A percentile compares a stretch with the other conserved stretches of the same genome.
These are phyloP conservation scores for Eulithis testata DNA, from an alignment of 2,888 invertebrate species.

Conservation along the genomic window DNA sequence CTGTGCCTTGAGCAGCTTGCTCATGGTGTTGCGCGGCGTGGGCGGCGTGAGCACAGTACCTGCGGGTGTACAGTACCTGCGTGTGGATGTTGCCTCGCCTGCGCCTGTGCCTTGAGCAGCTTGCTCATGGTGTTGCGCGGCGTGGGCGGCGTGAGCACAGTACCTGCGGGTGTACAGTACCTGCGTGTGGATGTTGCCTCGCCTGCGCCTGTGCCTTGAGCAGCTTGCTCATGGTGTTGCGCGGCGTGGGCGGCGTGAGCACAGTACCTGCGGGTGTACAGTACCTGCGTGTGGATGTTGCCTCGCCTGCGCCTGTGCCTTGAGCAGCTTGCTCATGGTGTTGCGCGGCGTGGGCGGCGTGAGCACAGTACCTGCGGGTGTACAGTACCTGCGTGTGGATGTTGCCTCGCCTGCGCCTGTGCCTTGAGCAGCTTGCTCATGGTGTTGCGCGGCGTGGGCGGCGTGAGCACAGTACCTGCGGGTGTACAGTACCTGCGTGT, in stretches of 20 bases:
- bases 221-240: slow-evolving; percentile 82
- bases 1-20: slow-evolving; percentile 80
- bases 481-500: slow-evolving; percentile 13
- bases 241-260: slow-evolving; percentile 76
- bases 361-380: too few relatives aligned
- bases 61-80: slow-evolving; percentile 6
- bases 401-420: slow-evolving; percentile 62
- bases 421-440: slow-evolving; percentile 82
- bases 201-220: slow-evolving; percentile 76
- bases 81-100: slow-evolving; percentile 43
- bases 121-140: slow-evolving; percentile 82
- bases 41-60: too few relatives aligned
- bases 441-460: slow-evolving; percentile 78
- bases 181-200: slow-evolving; percentile 28
- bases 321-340: slow-evolving; percentile 82
- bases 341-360: slow-evolving; percentile 78
- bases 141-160: slow-evolving; percentile 75
- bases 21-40: slow-evolving; percentile 81
- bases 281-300: slow-evolving; percentile 26
- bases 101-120: slow-evolving; percentile 77
- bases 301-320: slow-evolving; percentile 69
- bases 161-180: not conserved
- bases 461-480: too few relatives aligned
- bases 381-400: slow-evolving; percentile 21
- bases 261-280: too few relatives aligned